Conservation (phyloP, 2,888 invertebrate species). For the Alviniconcha strummeri region DNA sequence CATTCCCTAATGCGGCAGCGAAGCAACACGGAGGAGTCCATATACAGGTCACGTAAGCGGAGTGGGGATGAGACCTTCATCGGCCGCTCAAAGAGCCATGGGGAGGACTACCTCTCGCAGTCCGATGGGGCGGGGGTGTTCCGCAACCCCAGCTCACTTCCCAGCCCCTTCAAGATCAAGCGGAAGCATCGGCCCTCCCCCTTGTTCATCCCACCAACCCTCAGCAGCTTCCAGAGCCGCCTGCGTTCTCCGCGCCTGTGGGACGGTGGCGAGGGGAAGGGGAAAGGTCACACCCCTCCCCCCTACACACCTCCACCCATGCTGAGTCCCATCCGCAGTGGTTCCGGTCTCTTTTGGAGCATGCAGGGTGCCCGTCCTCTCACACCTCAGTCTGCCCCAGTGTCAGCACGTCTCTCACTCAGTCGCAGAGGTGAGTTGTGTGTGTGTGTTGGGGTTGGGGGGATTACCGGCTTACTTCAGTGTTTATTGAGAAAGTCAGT, state of each 20-base stretch:
- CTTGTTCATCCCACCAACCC: constrained; percentile 74
- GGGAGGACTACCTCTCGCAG: constrained; percentile 53
- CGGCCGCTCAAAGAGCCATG: constrained; percentile 40
- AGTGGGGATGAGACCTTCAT: constrained; percentile 52
- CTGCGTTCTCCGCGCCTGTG: constrained; percentile 75
- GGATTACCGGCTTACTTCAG: too few species aligned
- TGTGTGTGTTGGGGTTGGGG: too few species aligned
- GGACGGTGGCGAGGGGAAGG: constrained; percentile 53
- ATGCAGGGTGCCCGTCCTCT: constrained; percentile 58
- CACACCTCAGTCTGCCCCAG: constrained; percentile 71
- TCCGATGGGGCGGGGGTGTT: constrained; percentile 84
- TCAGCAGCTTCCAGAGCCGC: constrained; percentile 76
- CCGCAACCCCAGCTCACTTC: constrained; percentile 85
- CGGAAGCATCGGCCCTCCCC: constrained; percentile 73
- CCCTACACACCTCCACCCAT: constrained; percentile 96
- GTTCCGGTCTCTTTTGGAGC: constrained; percentile 86
- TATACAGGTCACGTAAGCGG: constrained; percentile 51
- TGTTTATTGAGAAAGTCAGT: too few species aligned
- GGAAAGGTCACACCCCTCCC: constrained; percentile 73
- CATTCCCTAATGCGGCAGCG: constrained; percentile 62
- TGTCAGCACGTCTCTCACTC: constrained; percentile 52
- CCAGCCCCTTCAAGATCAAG: constrained; percentile 66
- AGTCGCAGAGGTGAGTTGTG: constrained; percentile 40
- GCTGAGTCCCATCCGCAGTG: constrained; percentile 91
- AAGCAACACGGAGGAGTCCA: constrained; percentile 58